Percentiles rank a stretch among this genome's conserved stretches.
Evolutionary conservation across 2,113 vertebrate species (phyloP).

Genomic region (Dipodomys spectabilis): DNA sequence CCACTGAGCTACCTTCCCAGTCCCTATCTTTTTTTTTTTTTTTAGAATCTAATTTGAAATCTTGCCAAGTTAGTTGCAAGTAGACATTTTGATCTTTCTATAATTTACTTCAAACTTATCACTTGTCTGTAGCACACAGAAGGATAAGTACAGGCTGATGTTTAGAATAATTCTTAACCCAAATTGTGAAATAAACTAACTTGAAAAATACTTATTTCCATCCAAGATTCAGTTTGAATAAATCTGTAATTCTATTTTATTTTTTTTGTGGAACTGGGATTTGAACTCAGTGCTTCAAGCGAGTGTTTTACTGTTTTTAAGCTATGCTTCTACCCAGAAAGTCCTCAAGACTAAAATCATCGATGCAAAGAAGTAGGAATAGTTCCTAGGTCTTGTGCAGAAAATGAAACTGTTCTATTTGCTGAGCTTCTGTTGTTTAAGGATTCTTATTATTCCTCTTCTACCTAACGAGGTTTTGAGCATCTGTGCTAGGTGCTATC

Average conservation of each 20-base stretch:
- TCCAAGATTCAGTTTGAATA: constrained; percentile 26
- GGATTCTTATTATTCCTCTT: constrained; percentile 11
- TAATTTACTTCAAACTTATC: constrained; percentile 9
- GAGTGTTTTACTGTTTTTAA: too few relatives aligned
- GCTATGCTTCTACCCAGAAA: neutral
- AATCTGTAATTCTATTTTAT: neutral
- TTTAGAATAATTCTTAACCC: constrained; percentile 21
- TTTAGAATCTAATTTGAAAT: neutral
- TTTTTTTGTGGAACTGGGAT: too few relatives aligned
- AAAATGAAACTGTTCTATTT: neutral
- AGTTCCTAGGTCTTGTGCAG: neutral
- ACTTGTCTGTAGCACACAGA: neutral
- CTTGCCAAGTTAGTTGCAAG: neutral
- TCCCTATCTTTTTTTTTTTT: neutral
- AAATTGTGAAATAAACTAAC: constrained; percentile 16
- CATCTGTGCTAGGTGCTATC: neutral
- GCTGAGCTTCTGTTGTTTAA: neutral
- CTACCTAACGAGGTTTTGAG: neutral
- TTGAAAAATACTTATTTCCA: neutral
- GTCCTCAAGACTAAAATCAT: neutral
- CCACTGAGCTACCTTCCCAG: too few relatives aligned
- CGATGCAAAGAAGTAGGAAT: neutral
- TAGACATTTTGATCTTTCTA: constrained; percentile 32
- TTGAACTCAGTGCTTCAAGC: too few relatives aligned
- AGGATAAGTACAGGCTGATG: neutral